Evolutionary conservation across 2,797 vertebrate genomes (phyloP).

Genomic region (Echiichthys vipera): DNA sequence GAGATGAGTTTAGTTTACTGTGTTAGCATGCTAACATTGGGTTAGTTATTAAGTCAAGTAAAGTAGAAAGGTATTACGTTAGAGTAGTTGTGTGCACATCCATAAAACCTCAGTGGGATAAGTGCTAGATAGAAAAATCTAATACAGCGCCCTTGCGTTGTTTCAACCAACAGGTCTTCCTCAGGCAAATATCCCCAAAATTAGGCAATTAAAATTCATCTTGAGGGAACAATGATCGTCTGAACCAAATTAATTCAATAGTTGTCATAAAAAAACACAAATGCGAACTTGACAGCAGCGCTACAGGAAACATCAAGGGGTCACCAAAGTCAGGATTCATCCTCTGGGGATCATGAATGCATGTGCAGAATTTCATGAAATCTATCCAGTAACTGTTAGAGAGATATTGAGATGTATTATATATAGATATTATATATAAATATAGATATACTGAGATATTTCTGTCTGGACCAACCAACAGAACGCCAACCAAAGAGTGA

Average conservation of each 20-base stretch:
- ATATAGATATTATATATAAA: too few relatives aligned
- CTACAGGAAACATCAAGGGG: neutral
- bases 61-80: too few relatives aligned
- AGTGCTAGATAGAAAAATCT: neutral
- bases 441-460: too few relatives aligned
- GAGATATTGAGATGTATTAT: too few relatives aligned
- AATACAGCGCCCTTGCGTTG: too few relatives aligned
- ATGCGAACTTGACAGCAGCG: neutral
- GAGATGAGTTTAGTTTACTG: too few relatives aligned
- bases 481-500: neutral
- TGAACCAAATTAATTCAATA: neutral
- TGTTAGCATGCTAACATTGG: too few relatives aligned
- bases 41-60: too few relatives aligned
- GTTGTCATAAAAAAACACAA: neutral
- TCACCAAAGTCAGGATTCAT: neutral
- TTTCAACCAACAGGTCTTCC: too few relatives aligned
- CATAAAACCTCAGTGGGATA: neutral
- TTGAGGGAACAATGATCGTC: too few relatives aligned
- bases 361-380: neutral
- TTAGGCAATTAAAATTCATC: too few relatives aligned
- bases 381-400: neutral
- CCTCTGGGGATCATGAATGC: neutral
- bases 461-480: neutral
- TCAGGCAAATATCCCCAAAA: too few relatives aligned
- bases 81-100: neutral